Percentiles rank a stretch among this genome's conserved stretches.
phyloP scores from a whole-genome alignment of 2,797 vertebrate genomes.

The Ctenochaetus hawaiiensis region DNA sequence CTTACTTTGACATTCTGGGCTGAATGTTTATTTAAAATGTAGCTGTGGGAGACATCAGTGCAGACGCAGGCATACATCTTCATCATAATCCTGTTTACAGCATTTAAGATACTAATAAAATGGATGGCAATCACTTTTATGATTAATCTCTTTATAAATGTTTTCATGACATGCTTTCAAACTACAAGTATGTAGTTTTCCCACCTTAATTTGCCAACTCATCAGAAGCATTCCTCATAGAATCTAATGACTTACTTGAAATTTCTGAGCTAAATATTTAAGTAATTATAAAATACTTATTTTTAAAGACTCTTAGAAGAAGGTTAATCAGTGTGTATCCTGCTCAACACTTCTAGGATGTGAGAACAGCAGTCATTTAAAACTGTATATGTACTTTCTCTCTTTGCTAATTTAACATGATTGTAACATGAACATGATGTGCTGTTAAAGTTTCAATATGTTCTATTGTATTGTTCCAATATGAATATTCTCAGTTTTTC shows the following conservation, averaged over 20 bases:
- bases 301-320: no score
- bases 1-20: no score
- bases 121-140: neutral
- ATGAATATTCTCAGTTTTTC: neutral
- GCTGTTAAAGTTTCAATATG: no score
- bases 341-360: no score
- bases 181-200: neutral
- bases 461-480: no score
- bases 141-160: neutral
- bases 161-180: neutral
- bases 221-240: neutral
- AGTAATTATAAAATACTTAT: no score
- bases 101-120: neutral
- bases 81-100: neutral
- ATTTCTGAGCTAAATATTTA: no score
- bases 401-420: no score
- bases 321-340: no score
- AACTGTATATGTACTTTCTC: no score
- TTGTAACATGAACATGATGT: no score
- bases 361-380: neutral
- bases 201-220: neutral
- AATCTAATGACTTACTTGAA: neutral
- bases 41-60: neutral
- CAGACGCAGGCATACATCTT: conserved; percentile 46
- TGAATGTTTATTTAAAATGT: no score